Base-by-base conservation (phyloP, 1,140 invertebrate genomes). In the Gerris buenoi region DNA sequence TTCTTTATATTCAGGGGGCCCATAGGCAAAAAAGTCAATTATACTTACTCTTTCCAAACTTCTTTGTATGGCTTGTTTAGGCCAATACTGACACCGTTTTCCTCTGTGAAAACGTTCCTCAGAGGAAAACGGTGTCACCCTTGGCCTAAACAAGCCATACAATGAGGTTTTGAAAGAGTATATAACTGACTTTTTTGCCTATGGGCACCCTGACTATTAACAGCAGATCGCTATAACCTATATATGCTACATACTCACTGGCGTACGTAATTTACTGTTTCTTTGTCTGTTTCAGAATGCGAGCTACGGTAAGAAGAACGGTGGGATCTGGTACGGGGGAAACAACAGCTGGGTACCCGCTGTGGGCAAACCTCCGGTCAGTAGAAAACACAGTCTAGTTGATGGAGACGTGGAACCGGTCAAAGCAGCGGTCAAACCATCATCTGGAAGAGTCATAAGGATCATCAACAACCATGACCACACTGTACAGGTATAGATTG, bases 381-480 rank as follows among this genome's bases (percentile, higher is more conserved):
- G 80, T 70, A 79, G 82, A 67, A 83, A 84, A 70, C 79, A 81
- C 10, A 81, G 79, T 13, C 57, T 75, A 58, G 80, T 79, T 67
- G 81, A 77, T 59, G 76, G 79, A 57, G 86, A 88, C 74, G 82
- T 84, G 60, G 85, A 84, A 58, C 85, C 85, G 63, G 83, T 85
- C 13, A 80, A 80, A 57, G 83, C 83, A 65, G 80, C 68, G 18
- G 62, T 25, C 5, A 91, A 91, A 73, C 85, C 88, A 27, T 85
- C 85, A 68, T 88, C 89, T 25, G 89, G 90, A 57, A 82, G 91
- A 68, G 89, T 93, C 67, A 93, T 95, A 73, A 82, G 90, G 66
- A 91, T 95, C 74, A 90, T 95, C 75, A 95, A 94, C 78, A 92
- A 92, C 75, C 85, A 88, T 79, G 90, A 94, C 77, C 90, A 93